Conservation (phyloP, 2,113 vertebrate species). For the Zosterops lateralis region DNA sequence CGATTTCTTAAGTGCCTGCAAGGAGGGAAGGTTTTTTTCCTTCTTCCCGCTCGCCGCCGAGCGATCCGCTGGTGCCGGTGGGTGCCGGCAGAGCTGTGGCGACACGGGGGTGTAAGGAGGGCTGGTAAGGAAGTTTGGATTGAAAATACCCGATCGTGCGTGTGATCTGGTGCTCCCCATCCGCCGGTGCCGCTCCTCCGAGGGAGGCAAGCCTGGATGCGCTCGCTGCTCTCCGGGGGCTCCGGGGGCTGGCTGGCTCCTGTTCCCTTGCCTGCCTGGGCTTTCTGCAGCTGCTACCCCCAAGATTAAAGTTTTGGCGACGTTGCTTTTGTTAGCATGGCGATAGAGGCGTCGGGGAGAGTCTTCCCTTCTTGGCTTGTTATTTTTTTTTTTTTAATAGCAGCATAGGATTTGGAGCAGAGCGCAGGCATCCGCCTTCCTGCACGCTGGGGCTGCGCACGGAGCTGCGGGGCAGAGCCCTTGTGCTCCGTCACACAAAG, state of each 20-base stretch:
- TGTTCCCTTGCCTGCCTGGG: not conserved
- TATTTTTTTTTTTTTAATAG: not conserved
- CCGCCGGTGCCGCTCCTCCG: not conserved
- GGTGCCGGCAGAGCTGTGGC: conserved; percentile 6
- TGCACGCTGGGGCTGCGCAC: not conserved
- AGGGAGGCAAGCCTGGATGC: not conserved
- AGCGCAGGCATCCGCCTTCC: not conserved
- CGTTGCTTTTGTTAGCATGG: not conserved
- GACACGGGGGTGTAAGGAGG: not conserved
- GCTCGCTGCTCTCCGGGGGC: not conserved
- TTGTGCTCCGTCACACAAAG: not conserved
- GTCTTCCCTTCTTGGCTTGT: not conserved
- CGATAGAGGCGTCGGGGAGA: not conserved
- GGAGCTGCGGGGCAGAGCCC: not conserved
- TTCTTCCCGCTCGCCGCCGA: not conserved
- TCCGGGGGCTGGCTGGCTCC: not conserved
- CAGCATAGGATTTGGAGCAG: not conserved
- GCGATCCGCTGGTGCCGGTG: not conserved
- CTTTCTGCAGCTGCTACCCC: not conserved
- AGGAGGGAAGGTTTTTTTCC: not conserved
- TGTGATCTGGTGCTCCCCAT: not conserved
- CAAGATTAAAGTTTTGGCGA: not conserved
- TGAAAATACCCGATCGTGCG: not conserved
- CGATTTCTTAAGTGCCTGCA: conserved; percentile 38
- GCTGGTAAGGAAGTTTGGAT: conserved; percentile 60